Conservation (phyloP, 2,113 vertebrate species). For the Psammodynastes pulverulentus region DNA sequence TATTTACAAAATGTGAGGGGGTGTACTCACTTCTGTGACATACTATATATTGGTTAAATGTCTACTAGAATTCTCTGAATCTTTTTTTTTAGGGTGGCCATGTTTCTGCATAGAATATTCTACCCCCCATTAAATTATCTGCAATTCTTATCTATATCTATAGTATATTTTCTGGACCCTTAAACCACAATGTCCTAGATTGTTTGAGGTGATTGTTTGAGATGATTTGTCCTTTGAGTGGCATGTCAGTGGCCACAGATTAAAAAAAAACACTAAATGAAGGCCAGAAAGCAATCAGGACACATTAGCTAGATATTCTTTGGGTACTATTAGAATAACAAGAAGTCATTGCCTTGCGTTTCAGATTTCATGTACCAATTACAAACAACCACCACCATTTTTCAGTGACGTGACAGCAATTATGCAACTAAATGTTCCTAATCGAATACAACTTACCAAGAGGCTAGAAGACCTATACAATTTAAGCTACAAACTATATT, state of each 20-base stretch:
- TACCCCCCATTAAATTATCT: not conserved
- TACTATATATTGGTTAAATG: conserved; percentile 31
- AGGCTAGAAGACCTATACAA: not conserved
- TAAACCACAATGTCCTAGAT: not conserved
- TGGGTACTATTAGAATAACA: not conserved
- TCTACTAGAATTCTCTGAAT: conserved; percentile 13
- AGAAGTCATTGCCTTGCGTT: not conserved
- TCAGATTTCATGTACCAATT: not conserved
- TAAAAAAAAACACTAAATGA: not conserved
- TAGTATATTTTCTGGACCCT: not conserved
- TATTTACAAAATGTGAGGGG: too few species aligned
- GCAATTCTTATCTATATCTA: not conserved
- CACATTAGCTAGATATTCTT: not conserved
- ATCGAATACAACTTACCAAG: not conserved
- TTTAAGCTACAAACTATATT: not conserved
- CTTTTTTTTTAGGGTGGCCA: not conserved
- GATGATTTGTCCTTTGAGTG: not conserved
- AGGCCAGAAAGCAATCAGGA: not conserved
- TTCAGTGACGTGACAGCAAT: not conserved
- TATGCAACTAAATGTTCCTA: not conserved
- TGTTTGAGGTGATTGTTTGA: not conserved
- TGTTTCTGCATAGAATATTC: not conserved
- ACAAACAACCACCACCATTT: not conserved
- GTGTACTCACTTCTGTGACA: too few species aligned
- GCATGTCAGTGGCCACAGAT: not conserved